Evolutionary conservation across 2,113 vertebrate species (phyloP).

Genomic region (Gulo gulo): DNA sequence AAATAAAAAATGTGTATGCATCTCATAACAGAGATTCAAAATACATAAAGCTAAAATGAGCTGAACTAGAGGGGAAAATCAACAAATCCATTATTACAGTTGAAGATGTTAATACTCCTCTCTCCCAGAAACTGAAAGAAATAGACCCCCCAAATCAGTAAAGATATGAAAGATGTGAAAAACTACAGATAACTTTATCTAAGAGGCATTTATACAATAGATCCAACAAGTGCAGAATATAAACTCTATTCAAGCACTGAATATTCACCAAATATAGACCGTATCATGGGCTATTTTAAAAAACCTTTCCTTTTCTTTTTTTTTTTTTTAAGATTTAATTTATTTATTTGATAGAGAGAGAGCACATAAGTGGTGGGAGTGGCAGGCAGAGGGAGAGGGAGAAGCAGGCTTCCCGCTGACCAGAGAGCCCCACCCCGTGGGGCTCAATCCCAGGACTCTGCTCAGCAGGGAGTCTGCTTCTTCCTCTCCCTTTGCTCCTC

Average conservation of each 20-base stretch:
- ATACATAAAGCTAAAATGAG: background rate
- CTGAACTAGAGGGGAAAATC: background rate
- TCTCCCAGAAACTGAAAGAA: background rate
- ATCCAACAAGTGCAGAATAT: background rate
- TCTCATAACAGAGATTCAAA: background rate
- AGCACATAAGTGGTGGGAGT: too few relatives aligned
- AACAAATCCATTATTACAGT: background rate
- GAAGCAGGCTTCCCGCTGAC: too few relatives aligned
- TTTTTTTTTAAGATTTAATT: too few relatives aligned
- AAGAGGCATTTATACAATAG: background rate
- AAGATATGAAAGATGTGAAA: background rate
- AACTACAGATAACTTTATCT: background rate
- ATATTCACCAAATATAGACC: background rate
- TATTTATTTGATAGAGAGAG: too few relatives aligned
- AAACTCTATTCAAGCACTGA: background rate
- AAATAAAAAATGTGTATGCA: background rate
- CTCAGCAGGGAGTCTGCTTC: too few relatives aligned
- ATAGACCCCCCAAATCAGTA: fast-evolving
- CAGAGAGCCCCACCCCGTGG: too few relatives aligned
- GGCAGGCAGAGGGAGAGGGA: too few relatives aligned
- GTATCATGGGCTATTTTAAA: background rate
- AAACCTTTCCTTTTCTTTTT: background rate
- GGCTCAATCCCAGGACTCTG: too few relatives aligned
- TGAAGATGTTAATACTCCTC: background rate
- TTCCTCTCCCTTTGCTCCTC: too few relatives aligned